Base-by-base conservation (phyloP, 2,113 vertebrate genomes). In the Dryoscopus gambensis region DNA sequence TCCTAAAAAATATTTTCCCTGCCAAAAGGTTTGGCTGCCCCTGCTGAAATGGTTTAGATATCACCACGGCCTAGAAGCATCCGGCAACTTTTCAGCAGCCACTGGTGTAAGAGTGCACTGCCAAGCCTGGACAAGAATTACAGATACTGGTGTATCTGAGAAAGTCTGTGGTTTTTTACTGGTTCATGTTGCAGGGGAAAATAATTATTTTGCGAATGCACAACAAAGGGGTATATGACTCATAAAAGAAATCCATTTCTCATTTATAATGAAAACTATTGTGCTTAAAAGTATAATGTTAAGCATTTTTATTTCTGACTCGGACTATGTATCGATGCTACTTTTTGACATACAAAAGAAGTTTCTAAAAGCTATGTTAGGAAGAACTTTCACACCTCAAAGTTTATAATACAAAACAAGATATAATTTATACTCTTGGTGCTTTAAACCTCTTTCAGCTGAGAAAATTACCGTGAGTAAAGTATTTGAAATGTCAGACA, bases 401-500 rank as follows among this genome's bases (percentile, higher is more conserved):
- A 33, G 18, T 71, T 91, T 71, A 49, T 28, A 85, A 1, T 35
- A n/a, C 56, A 62, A 74, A 73, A 64, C 56, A 93, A 82, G 31
- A 77, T 33, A 55, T 64, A 79, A 91, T 93, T 87, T 89, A 59
- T 85, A 74, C 46, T 69, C 37, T 93, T 57, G 46, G n/a, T 89
- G 74, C 82, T 78, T 92, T 89, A 90, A 95, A 78, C 21, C 24
- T 70, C 79, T 71, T 89, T 75, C 52, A 75, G 44, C 12, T 78
- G 52, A 92, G 47, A 81, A 93, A 94, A 86, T 89, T 77, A 90
- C 42, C 78, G 71, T 56, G 24, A 78, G 28, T 55, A 87, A 84
- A 84, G 64, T 37, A 95, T 87, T 78, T 92, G 39, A 93, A 94
- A 92, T 64, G 80, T 89, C 73, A 87, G 88, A 86, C 50, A 90